A percentile compares a stretch with the other conserved stretches of the same genome.
Conservation (phyloP, 2,888 invertebrate genomes). For the Apoda limacodes region DNA sequence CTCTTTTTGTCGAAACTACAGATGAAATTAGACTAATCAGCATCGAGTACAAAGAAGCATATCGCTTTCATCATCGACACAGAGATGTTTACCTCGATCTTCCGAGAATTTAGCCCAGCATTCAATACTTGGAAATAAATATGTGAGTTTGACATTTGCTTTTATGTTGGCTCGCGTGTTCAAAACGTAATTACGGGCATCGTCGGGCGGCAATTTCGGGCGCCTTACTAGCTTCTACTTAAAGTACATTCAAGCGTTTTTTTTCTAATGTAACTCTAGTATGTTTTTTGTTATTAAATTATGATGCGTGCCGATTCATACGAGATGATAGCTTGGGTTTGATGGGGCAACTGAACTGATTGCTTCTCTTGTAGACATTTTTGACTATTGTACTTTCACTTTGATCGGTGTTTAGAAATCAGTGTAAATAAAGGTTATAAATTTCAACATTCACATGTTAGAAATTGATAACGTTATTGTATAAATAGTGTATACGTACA, state of each 20-base stretch:
- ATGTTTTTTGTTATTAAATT: slow-evolving; percentile 66
- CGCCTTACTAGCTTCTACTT: slow-evolving; percentile 36
- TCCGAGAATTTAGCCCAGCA: slow-evolving; percentile 58
- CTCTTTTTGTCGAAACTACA: slow-evolving; percentile 25
- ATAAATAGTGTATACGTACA: too few relatives aligned
- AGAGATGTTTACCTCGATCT: slow-evolving; percentile 64
- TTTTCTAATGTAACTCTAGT: slow-evolving; percentile 39
- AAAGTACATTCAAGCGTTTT: slow-evolving; percentile 32
- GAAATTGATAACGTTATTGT: background rate
- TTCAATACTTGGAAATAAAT: slow-evolving; percentile 71
- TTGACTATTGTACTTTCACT: slow-evolving; percentile 59
- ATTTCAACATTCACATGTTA: too few relatives aligned
- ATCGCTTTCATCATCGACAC: slow-evolving; percentile 70
- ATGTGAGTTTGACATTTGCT: slow-evolving; percentile 70
- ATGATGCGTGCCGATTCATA: slow-evolving; percentile 68
- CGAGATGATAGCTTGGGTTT: slow-evolving; percentile 66
- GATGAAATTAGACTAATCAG: slow-evolving; percentile 66
- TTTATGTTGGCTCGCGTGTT: slow-evolving; percentile 66
- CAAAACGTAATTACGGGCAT: slow-evolving; percentile 54
- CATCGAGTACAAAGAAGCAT: slow-evolving; percentile 63
- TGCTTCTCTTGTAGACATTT: slow-evolving; percentile 65
- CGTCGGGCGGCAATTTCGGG: slow-evolving; percentile 26
- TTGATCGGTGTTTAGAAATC: slow-evolving; percentile 58
- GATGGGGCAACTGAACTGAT: slow-evolving; percentile 65
- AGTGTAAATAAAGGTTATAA: slow-evolving; percentile 34